Evolutionary conservation across 2,888 invertebrate genomes (phyloP).

Genomic region (Drosophila formosana): DNA sequence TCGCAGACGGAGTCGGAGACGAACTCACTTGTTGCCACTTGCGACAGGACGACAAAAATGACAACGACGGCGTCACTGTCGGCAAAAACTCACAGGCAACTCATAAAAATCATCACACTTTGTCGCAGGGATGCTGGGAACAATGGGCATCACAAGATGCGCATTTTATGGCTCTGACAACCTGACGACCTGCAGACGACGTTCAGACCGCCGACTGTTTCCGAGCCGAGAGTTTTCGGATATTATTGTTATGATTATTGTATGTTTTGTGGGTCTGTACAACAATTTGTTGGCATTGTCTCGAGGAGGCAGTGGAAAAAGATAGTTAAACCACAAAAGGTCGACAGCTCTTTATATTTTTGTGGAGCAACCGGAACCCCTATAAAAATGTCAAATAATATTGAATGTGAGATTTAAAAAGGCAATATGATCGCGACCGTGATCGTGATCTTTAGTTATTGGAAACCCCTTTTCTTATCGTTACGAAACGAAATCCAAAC

Average conservation of each 20-base stretch:
- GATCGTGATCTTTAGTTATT: background rate
- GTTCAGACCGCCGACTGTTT: constrained; percentile 66
- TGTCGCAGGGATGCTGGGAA: constrained; percentile 63
- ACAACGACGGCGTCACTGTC: constrained; percentile 64
- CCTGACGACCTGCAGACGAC: constrained; percentile 1
- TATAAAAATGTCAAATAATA: constrained; percentile 48
- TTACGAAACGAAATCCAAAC: constrained; percentile 25
- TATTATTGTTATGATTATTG: constrained; percentile 78
- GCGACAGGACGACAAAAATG: constrained; percentile 48
- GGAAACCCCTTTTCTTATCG: constrained; percentile 53
- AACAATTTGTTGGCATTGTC: constrained; percentile 65
- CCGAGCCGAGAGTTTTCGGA: constrained; percentile 24
- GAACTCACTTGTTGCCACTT: constrained; percentile 61
- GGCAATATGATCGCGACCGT: constrained; percentile 2
- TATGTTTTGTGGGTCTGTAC: constrained; percentile 66
- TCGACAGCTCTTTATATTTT: constrained; percentile 23
- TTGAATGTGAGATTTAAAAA: constrained; percentile 12
- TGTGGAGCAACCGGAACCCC: constrained; percentile 47
- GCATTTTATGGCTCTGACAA: constrained; percentile 61
- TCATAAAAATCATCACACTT: constrained; percentile 80
- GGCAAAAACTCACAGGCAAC: constrained; percentile 73
- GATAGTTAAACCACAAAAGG: constrained; percentile 56
- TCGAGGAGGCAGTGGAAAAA: constrained; percentile 29
- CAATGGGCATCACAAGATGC: constrained; percentile 57
- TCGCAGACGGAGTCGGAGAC: constrained; percentile 13